Evolutionary conservation across 2,113 vertebrate species (phyloP), one percentile per base, ranked within the genome.

Genomic region (Scytalopus superciliaris): DNA sequence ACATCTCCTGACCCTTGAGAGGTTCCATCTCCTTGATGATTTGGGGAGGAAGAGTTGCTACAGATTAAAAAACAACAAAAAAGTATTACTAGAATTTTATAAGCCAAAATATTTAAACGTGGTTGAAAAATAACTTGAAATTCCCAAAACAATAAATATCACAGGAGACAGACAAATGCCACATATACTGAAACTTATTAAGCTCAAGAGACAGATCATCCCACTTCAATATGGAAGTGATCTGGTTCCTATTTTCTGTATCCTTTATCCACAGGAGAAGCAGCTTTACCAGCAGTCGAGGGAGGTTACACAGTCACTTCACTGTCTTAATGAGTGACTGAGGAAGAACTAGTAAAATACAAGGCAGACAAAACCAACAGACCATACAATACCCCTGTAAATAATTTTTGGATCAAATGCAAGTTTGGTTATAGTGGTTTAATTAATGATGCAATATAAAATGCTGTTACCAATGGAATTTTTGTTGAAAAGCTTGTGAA

Each of bases 21-120:
- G 87, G 96, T 97, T 93, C 98, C 98, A 91, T 99, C 99, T 97
- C 98, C 99, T 98, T 99, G 99, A 97, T 99, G 99, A 98, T 99
- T 99, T 94, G 99, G 99, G 90, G 99, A 99, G 70, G 99, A 99
- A 60, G 99, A 99, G 97, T 99, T 99, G 97, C 99, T 99, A 79
- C 6, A 75, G 64, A 93, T 52, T 50, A 19, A 55, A 87, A 53
- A 37, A 45, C 45, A 45, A 45, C 45, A 45, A 2, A 23, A 55
- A 70, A 21, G 7, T 9, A 88, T 91, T 94, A 95, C 5, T 79
- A 79, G 5, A 63, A 37, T 53, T 72, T 31, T 18, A 56, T 28
- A 45, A 72, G 22, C 19, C 8, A 89, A 82, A 87, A 72, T 47
- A 83, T 33, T 75, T 24, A 44, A 47, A 19, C 14, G 28, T 24